Evolutionary conservation across 2,113 vertebrate genomes (phyloP), one percentile per base, ranked within the genome.

Genomic region (Aptenodytes patagonicus): DNA sequence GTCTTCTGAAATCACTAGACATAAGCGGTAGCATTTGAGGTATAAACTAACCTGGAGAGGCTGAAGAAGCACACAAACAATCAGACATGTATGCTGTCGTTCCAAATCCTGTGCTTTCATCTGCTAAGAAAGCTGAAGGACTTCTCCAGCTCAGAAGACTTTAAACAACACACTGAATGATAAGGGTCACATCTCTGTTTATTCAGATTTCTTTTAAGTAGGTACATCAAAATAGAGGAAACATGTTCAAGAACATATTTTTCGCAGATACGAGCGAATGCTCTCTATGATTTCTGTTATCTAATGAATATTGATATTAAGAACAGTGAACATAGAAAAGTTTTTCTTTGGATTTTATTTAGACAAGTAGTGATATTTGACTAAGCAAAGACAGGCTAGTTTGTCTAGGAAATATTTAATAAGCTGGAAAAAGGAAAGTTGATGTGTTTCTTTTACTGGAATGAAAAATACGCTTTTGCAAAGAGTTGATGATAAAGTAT

Each of bases 51-150:
- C 36, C 40, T 16, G 5, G 13, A 81, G 51, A 81, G 44, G 47
- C 65, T 60, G 69, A 94, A 89, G 92, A 93, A 88, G 52, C 51
- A 42, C 40, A 22, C 31, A 26, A 38, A 17, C 21, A 68, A 54
- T 19, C 60, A 94, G 92, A 87, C 25, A 0, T 7, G 13, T 34
- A 14, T 69, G 72, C 69, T 90, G 72, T 77, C 55, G 55, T 93
- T 95, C 83, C 57, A 78, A 83, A 81, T 75, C 52, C 68, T 49
- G 52, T 84, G 38, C 85, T 92, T 93, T 81, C 76, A 52, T 83
- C 94, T 92, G 51, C 60, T 87, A 40, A 84, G 89, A 79, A 93
- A 92, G 79, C 61, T 60, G 89, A 97, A 93, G 38, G 72, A 78
- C 29, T 79, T 82, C 90, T 95, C 42, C 83, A 60, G 65, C 83